These are phyloP conservation scores for Mesorhabditis spiculigera DNA, from an alignment of 2,888 invertebrate species.

Conservation along the genomic window DNA sequence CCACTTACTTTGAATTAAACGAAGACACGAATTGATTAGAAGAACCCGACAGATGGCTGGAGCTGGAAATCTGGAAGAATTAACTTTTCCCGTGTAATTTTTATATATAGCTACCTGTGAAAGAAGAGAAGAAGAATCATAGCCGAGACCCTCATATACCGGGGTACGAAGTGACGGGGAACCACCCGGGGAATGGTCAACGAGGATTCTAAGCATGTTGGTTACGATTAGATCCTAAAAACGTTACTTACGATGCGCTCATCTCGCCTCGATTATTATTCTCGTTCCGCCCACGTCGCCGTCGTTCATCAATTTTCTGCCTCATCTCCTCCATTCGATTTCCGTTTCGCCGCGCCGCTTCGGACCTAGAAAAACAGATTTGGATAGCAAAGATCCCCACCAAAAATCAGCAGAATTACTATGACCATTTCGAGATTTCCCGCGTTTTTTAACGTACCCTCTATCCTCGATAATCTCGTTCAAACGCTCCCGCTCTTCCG, in stretches of 20 bases:
- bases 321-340: conserved; percentile 48
- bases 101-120: not conserved
- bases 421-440: not conserved
- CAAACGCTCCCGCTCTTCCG: conserved; percentile 18
- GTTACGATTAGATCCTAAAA: not conserved
- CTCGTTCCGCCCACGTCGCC: not conserved
- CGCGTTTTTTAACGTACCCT: not conserved
- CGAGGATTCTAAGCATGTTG: not conserved
- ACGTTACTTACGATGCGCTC: not conserved
- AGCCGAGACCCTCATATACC: conserved; percentile 1
- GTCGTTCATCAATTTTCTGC: conserved; percentile 49
- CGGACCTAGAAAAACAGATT: conserved; percentile 26
- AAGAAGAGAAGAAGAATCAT: not conserved
- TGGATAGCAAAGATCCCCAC: conserved; percentile 11
- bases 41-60: not conserved
- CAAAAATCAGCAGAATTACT: not conserved
- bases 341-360: conserved; percentile 15
- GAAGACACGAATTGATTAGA: not conserved
- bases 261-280: not conserved
- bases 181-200: not conserved
- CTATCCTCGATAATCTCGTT: conserved; percentile 14
- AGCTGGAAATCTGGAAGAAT: not conserved
- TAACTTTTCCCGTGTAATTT: not conserved
- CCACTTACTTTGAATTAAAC: not conserved
- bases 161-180: not conserved